These are phyloP conservation scores for Trididemnum clinides DNA, from an alignment of 23 tunicate genomes.

Conservation along the genomic window DNA sequence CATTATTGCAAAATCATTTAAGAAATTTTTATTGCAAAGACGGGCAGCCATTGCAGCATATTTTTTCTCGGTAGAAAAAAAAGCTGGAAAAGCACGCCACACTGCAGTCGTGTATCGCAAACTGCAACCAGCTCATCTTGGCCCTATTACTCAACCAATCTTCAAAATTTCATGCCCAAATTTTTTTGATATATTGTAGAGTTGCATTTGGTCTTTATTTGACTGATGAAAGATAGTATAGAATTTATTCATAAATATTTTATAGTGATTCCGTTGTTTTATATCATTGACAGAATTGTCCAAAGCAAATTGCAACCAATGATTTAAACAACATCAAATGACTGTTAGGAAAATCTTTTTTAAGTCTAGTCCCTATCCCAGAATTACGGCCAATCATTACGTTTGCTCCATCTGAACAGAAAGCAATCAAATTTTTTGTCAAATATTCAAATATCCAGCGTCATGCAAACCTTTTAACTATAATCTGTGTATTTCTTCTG, in stretches of 20 bases:
- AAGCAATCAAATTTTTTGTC: slow-evolving; percentile 33
- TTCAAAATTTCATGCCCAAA: too few relatives aligned
- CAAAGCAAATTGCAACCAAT: slow-evolving; percentile 18
- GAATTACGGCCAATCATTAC: slow-evolving; percentile 39
- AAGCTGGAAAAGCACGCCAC: too few relatives aligned
- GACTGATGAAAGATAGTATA: too few relatives aligned
- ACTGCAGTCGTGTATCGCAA: too few relatives aligned
- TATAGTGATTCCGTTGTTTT: slow-evolving; percentile 16
- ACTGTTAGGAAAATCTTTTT: slow-evolving; percentile 32
- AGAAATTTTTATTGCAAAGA: slow-evolving; percentile 21
- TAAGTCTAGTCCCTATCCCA: slow-evolving; percentile 39
- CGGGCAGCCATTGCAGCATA: slow-evolving; percentile 12
- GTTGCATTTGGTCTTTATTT: too few relatives aligned
- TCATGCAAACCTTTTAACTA: slow-evolving; percentile 32
- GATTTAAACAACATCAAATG: slow-evolving; percentile 46
- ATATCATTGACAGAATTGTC: slow-evolving; percentile 33
- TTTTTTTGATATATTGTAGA: too few relatives aligned
- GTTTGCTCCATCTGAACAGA: slow-evolving; percentile 63
- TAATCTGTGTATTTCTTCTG: slow-evolving; percentile 34
- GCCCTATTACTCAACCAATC: too few relatives aligned
- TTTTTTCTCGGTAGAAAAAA: neutral
- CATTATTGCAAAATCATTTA: slow-evolving; percentile 24
- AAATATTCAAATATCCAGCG: slow-evolving; percentile 37
- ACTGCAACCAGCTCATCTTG: too few relatives aligned
- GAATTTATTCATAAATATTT: too few relatives aligned